A percentile compares a stretch with the other conserved stretches of the same genome.
These are phyloP conservation scores for Phasia obesa DNA, from an alignment of 2,888 invertebrate species.

Conservation along the genomic window DNA sequence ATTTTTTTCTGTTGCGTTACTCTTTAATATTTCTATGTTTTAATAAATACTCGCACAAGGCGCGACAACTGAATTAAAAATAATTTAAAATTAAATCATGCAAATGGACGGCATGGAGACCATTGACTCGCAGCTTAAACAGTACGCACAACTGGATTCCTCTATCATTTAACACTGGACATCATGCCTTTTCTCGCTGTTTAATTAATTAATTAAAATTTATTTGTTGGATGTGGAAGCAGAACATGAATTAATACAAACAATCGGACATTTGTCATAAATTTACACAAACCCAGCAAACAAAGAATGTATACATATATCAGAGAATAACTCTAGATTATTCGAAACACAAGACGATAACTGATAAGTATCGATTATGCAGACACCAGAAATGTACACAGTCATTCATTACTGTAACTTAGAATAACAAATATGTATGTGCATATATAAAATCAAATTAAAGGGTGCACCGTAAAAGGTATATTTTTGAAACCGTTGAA, in stretches of 20 bases:
- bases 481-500: too few relatives aligned
- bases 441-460: too few relatives aligned
- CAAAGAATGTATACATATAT: neutral
- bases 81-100: slow-evolving; percentile 80
- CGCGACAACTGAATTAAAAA: slow-evolving; percentile 82
- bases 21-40: slow-evolving; percentile 60
- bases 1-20: slow-evolving; percentile 4
- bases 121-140: slow-evolving; percentile 71
- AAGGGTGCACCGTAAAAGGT: too few relatives aligned
- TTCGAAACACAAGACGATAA: too few relatives aligned
- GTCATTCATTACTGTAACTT: too few relatives aligned
- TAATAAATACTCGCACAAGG: slow-evolving; percentile 76
- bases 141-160: slow-evolving; percentile 15
- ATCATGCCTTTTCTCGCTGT: slow-evolving; percentile 60
- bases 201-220: slow-evolving; percentile 78
- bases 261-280: neutral
- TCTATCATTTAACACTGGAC: slow-evolving; percentile 21
- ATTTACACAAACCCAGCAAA: slow-evolving; percentile 3
- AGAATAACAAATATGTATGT: too few relatives aligned
- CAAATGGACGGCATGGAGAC: slow-evolving; percentile 77
- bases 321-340: too few relatives aligned
- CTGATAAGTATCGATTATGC: too few relatives aligned
- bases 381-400: too few relatives aligned
- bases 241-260: neutral
- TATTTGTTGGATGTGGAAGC: slow-evolving; percentile 74